Evolutionary conservation across 1,140 invertebrate genomes (phyloP), one percentile per base, ranked within the genome.

Genomic region (Brachionus asplanchnoidis): DNA sequence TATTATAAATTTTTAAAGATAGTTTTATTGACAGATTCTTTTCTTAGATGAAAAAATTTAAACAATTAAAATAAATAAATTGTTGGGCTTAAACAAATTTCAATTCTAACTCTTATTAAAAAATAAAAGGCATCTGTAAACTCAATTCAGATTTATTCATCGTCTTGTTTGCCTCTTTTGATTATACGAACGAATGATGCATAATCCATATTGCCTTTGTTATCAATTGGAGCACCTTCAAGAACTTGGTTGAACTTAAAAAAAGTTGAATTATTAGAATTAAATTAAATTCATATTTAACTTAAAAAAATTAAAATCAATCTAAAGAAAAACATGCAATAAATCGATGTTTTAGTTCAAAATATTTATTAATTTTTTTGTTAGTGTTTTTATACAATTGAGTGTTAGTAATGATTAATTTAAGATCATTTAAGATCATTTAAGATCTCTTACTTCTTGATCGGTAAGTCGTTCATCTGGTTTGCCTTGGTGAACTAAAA

Each of bases 101-200:
- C 14, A 26, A 77, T 32, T 40, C 32, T 42, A 73, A 20, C 9
- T 42, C 36, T 42, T 44, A 73, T 73, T 28, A 28, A 68, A 68
- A 14, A 28, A 68, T 68, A 6, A 68, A 8, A 20, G 17, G n/a
- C 8, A 42, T 42, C 6, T 73, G n/a, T 8, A 42, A 73, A 77
- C 12, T 23, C 7, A 50, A 9, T 50, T 26, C 0, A 14, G 11
- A 26, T 77, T 70, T 84, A 84, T 84, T 84, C 80, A 44, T 84
- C 80, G 42, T 85, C 84, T 78, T 85, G 70, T 50, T 77, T 78
- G 14, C 84, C 84, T 60, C 84, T 56, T 80, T 85, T 85, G 44
- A 85, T 85, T 26, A 85, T 65, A 28, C 77, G 32, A 44, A 73
- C 56, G 44, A 85, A 85, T 14, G 77, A 17, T 14, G 26, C 77